phyloP scores from a whole-genome alignment of 2,113 vertebrate species.

The Isurus oxyrinchus region DNA sequence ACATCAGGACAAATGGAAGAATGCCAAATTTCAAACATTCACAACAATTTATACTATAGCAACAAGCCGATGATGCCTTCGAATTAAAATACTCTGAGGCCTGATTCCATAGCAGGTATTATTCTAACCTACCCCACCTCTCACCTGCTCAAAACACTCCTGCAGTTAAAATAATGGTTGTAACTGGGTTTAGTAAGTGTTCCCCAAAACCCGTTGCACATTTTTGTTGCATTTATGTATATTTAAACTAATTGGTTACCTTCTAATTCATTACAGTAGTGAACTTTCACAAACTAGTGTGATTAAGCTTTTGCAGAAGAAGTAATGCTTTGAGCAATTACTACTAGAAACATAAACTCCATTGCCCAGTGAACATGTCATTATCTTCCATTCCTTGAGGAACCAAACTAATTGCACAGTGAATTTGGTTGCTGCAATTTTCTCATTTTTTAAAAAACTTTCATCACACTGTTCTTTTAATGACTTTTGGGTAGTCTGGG shows the following conservation, averaged over 20 bases:
- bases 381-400: constrained; percentile 4
- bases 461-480: constrained; percentile 31
- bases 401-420: constrained; percentile 15
- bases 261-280: neutral
- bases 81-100: too few species aligned
- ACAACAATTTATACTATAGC: too few species aligned
- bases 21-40: too few species aligned
- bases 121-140: neutral
- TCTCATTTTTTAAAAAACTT: constrained; percentile 25
- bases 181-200: neutral
- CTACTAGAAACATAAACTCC: neutral
- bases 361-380: constrained; percentile 27
- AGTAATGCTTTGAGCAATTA: constrained; percentile 4
- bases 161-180: neutral
- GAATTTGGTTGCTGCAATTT: constrained; percentile 14
- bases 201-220: neutral
- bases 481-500: constrained; percentile 24
- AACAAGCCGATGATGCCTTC: too few species aligned
- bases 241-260: neutral
- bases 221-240: neutral
- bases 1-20: too few species aligned
- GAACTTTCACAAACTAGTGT: neutral
- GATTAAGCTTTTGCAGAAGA: constrained; percentile 10
- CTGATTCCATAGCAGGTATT: too few species aligned
- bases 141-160: neutral